Evolutionary conservation across 1,140 invertebrate genomes (phyloP).

Genomic region (Drosophila mayri): DNA sequence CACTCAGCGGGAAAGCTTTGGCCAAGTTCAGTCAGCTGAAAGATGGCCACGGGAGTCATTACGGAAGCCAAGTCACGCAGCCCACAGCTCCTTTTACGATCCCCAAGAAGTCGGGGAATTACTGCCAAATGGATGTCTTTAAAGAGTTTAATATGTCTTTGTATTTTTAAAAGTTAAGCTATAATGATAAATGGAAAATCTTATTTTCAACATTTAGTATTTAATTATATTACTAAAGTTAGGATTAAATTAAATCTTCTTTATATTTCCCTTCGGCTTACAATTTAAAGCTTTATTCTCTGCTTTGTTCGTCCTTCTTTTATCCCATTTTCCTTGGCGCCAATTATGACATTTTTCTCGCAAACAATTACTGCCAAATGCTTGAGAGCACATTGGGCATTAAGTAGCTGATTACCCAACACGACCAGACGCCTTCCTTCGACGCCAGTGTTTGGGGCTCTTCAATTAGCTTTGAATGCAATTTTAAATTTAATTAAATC

Average conservation of each 20-base stretch:
- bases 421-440: constrained; percentile 18
- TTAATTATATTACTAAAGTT: background rate
- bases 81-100: constrained; percentile 14
- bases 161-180: background rate
- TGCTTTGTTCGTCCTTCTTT: constrained; percentile 15
- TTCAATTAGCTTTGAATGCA: constrained; percentile 44
- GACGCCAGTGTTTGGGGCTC: constrained; percentile 19
- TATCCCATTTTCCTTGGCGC: constrained; percentile 31
- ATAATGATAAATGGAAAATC: background rate
- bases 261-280: too few relatives aligned
- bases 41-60: constrained; percentile 21
- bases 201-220: background rate
- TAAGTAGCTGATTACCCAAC: constrained; percentile 57
- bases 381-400: constrained; percentile 63
- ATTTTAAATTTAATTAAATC: constrained; percentile 60
- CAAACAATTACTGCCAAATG: constrained; percentile 76
- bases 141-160: constrained; percentile 7
- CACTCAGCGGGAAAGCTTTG: constrained; percentile 50
- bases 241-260: background rate
- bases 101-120: constrained; percentile 2
- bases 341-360: constrained; percentile 67
- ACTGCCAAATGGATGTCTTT: constrained; percentile 11
- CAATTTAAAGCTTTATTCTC: background rate
- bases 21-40: constrained; percentile 27
- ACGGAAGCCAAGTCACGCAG: constrained; percentile 21